Evolutionary conservation across 37 sponge, comb jelly and placozoan species (phyloP).

Genomic region (Hexactinellida sp.): DNA sequence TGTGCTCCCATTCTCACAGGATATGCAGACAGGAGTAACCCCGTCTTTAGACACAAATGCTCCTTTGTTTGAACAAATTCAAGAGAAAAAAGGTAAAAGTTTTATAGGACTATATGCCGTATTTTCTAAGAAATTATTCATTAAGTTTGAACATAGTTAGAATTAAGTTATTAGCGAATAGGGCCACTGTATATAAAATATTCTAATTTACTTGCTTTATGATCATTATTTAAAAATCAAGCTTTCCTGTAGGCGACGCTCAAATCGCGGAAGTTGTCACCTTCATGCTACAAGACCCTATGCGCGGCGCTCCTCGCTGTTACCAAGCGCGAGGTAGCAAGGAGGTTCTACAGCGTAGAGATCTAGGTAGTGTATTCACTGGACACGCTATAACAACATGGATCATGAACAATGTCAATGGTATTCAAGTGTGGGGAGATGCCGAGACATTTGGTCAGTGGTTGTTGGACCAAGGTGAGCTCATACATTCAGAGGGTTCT

Average conservation of each 20-base stretch:
- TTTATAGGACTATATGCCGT: too few species aligned
- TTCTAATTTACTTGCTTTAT: too few species aligned
- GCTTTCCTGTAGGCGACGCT: neutral
- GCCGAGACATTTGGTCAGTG: neutral
- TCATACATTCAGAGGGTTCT: neutral
- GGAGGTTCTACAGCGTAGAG: slow-evolving; percentile 1
- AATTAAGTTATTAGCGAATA: too few species aligned
- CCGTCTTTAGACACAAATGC: neutral
- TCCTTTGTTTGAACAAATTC: neutral
- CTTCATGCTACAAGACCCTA: neutral
- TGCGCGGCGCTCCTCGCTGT: neutral
- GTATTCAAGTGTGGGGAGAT: neutral
- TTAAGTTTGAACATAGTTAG: too few species aligned
- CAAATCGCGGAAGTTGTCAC: slow-evolving; percentile 18
- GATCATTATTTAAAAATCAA: too few species aligned
- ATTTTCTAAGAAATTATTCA: too few species aligned
- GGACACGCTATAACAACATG: neutral
- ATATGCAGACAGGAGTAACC: too few species aligned
- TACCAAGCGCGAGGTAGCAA: neutral
- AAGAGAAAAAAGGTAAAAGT: neutral
- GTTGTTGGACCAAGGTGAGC: neutral
- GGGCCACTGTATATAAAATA: neutral
- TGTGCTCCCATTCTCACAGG: too few species aligned
- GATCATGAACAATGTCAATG: neutral
- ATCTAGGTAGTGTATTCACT: slow-evolving; percentile 5